phyloP scores from a whole-genome alignment of 2,113 vertebrate species.

The Dipodomys merriami region DNA sequence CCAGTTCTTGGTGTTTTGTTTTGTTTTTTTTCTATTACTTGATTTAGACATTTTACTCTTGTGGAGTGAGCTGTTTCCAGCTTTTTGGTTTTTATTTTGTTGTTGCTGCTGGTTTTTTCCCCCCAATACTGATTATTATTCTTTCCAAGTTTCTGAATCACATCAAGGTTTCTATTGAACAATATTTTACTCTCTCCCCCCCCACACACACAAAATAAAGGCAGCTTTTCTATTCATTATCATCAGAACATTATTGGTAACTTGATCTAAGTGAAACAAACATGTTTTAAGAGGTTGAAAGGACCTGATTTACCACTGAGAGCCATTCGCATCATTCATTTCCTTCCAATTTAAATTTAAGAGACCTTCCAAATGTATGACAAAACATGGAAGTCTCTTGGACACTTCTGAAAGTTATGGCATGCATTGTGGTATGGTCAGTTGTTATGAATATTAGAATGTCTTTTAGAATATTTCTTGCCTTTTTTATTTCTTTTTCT shows the following conservation, averaged over 20 bases:
- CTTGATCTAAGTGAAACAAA: background rate
- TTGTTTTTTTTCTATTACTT: background rate
- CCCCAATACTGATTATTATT: background rate
- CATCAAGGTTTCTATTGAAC: constrained; percentile 12
- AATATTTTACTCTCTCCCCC: background rate
- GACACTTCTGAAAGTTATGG: no score
- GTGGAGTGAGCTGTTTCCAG: background rate
- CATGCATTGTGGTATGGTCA: background rate
- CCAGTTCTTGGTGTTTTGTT: background rate
- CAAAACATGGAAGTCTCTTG: no score
- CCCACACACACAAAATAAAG: constrained; percentile 19
- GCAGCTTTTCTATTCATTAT: background rate
- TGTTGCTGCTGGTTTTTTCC: no score
- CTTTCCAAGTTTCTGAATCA: background rate
- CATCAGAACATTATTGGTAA: background rate
- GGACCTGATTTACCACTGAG: background rate
- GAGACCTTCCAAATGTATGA: background rate
- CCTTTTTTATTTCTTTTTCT: no score
- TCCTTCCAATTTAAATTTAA: background rate
- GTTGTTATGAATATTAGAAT: background rate
- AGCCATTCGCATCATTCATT: background rate
- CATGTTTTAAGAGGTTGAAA: background rate
- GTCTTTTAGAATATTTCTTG: background rate
- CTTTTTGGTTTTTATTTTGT: background rate
- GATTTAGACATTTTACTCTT: background rate